Conservation (phyloP, 2,888 invertebrate genomes). For the Invenusta paracnida region DNA sequence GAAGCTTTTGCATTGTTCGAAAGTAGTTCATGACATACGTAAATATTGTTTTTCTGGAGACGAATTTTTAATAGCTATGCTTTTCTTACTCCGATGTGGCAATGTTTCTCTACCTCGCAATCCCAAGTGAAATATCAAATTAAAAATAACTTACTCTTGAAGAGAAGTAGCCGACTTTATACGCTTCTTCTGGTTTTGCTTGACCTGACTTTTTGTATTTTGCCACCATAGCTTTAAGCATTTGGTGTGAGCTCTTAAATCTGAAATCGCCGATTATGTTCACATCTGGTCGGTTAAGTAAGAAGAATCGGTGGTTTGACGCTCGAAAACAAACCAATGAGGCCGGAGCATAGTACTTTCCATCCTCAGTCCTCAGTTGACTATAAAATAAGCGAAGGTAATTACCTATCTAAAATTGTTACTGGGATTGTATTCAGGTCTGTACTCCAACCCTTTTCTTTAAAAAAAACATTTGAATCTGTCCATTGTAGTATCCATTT, state of each 20-base stretch:
- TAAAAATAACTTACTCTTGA: too few relatives aligned
- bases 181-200: background rate
- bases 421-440: background rate
- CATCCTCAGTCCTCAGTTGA: background rate
- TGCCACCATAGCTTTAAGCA: background rate
- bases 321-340: background rate
- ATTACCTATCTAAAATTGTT: background rate
- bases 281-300: background rate
- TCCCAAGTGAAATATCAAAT: background rate
- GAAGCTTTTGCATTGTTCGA: background rate
- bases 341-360: background rate
- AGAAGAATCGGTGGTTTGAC: background rate
- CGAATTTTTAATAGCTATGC: background rate
- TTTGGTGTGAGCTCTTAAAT: background rate
- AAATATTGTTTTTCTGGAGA: background rate
- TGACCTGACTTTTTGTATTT: background rate
- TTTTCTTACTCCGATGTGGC: background rate
- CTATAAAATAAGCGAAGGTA: background rate
- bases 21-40: background rate
- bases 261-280: background rate
- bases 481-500: background rate
- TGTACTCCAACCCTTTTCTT: background rate
- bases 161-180: too few relatives aligned
- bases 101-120: background rate
- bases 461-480: background rate